phyloP scores from a whole-genome alignment of 2,888 invertebrate genomes.

The Miltochrista miniata region DNA sequence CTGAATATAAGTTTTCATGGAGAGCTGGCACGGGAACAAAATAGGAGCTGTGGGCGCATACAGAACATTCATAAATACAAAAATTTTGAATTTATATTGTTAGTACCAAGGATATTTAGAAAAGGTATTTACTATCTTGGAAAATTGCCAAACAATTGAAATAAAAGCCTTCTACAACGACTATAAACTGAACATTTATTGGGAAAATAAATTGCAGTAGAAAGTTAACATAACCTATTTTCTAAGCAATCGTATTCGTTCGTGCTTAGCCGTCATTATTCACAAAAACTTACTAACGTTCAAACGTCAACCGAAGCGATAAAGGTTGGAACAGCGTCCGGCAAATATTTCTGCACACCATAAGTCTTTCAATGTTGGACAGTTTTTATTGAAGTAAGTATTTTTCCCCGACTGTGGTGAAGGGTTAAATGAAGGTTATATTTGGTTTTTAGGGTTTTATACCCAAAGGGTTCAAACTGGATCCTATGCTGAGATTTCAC shows the following conservation, averaged over 20 bases:
- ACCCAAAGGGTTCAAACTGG: no score
- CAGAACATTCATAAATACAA: no score
- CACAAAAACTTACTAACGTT: slow-evolving; percentile 44
- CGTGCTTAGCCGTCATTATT: slow-evolving; percentile 50
- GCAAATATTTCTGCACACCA: slow-evolving; percentile 30
- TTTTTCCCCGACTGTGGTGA: no score
- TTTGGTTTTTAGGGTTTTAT: no score
- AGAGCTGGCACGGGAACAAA: no score
- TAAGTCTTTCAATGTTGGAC: neutral
- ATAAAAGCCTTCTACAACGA: neutral
- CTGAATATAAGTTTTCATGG: no score
- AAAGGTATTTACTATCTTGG: no score
- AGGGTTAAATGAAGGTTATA: no score
- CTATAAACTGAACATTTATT: slow-evolving; percentile 21
- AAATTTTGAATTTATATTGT: no score
- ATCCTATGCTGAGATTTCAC: no score
- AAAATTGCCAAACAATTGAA: slow-evolving; percentile 1
- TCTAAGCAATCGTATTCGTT: slow-evolving; percentile 45
- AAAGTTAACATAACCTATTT: slow-evolving; percentile 29
- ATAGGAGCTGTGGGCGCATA: no score
- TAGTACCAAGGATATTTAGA: no score
- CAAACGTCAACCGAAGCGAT: slow-evolving; percentile 48
- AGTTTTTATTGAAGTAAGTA: neutral
- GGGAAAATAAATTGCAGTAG: slow-evolving; percentile 23
- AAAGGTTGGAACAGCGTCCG: slow-evolving; percentile 28